Evolutionary conservation across 2,888 invertebrate species (phyloP).

Genomic region (Rhaphigaster nebulosa): DNA sequence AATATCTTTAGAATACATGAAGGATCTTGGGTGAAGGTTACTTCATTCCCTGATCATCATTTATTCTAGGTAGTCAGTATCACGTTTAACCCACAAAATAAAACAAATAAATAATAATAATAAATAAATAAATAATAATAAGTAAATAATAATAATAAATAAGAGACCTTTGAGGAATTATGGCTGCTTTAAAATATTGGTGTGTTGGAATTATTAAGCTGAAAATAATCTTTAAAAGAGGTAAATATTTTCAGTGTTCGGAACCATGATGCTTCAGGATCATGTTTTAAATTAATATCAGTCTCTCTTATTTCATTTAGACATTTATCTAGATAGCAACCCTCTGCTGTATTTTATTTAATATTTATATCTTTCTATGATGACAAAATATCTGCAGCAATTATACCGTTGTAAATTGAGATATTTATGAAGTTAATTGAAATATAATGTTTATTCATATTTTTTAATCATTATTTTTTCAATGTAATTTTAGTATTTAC

Average conservation of each 20-base stretch:
- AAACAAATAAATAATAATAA: too few relatives aligned
- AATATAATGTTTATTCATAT: neutral
- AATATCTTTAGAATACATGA: neutral
- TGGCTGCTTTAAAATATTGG: too few relatives aligned
- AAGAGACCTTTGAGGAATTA: too few relatives aligned
- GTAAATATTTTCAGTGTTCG: neutral
- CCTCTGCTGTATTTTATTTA: neutral
- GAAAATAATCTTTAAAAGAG: neutral
- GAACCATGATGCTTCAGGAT: neutral
- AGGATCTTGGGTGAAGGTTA: neutral
- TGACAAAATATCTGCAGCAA: neutral
- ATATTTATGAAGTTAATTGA: neutral
- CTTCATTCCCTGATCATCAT: neutral
- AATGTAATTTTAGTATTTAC: too few relatives aligned
- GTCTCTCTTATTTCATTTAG: neutral
- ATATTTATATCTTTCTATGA: neutral
- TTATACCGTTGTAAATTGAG: neutral
- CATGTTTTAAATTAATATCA: neutral
- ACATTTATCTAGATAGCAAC: neutral
- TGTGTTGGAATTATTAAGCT: neutral
- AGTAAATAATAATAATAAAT: too few relatives aligned
- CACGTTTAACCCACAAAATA: neutral
- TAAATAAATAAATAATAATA: too few relatives aligned
- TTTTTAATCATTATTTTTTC: too few relatives aligned
- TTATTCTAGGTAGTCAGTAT: neutral